These are phyloP conservation scores for Papilio elwesi DNA, from an alignment of 2,888 invertebrate species.

Conservation along the genomic window DNA sequence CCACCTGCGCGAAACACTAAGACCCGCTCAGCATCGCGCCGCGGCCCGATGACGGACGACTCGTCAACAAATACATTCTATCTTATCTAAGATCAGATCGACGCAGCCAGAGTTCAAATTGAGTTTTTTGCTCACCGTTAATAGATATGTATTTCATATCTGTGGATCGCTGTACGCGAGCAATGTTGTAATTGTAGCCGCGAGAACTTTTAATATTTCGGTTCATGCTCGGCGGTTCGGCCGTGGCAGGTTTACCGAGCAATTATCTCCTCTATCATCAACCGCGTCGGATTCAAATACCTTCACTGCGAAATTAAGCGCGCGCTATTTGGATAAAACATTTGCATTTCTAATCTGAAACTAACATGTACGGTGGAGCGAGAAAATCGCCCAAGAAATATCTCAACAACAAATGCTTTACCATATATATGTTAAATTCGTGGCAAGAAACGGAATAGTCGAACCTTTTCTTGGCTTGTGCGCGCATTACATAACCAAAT, in stretches of 20 bases:
- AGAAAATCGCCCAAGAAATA: constrained; percentile 31
- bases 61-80: constrained; percentile 43
- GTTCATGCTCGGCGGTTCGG: constrained; percentile 62
- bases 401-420: constrained; percentile 36
- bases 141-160: constrained; percentile 56
- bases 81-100: constrained; percentile 49
- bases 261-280: constrained; percentile 18
- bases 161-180: constrained; percentile 45
- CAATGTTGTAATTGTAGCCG: constrained; percentile 52
- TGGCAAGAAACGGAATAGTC: constrained; percentile 33
- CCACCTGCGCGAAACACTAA: constrained; percentile 24
- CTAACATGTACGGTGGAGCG: constrained; percentile 26
- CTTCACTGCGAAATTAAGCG: constrained; percentile 4
- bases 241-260: constrained; percentile 42
- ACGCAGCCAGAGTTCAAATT: constrained; percentile 46
- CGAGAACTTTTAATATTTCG: constrained; percentile 56
- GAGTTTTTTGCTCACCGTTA: constrained; percentile 43
- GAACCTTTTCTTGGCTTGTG: constrained; percentile 32
- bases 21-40: constrained; percentile 11
- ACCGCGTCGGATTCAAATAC: constrained; percentile 19
- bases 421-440: constrained; percentile 33
- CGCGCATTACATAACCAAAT: constrained; percentile 37
- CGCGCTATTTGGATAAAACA: constrained; percentile 26
- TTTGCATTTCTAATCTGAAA: constrained; percentile 38
- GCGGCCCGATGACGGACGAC: constrained; percentile 37